A percentile compares a stretch with the other conserved stretches of the same genome.
Conservation (phyloP, 2,113 vertebrate species). For the Accipiter cooperii region DNA sequence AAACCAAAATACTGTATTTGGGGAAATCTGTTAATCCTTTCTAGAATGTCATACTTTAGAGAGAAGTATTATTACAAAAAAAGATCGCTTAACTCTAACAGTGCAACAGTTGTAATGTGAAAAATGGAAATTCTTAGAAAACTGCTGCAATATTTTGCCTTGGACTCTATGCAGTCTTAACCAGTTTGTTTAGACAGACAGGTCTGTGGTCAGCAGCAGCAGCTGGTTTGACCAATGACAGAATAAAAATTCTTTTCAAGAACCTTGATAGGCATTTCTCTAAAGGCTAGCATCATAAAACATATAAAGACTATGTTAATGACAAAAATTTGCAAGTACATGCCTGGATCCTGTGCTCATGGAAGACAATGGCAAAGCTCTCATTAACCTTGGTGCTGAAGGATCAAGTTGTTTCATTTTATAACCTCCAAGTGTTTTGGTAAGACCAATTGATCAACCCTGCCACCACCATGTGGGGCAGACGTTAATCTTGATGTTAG, state of each 20-base stretch:
- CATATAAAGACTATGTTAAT: neutral
- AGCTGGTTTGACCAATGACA: neutral
- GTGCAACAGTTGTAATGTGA: neutral
- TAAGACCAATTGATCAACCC: neutral
- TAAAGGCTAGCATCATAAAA: neutral
- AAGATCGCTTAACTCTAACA: neutral
- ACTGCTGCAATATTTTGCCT: neutral
- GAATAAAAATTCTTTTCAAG: neutral
- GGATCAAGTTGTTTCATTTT: neutral
- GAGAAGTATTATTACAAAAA: neutral
- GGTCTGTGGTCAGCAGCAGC: neutral
- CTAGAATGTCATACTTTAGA: neutral
- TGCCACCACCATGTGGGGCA: fast-evolving
- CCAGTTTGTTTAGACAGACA: neutral
- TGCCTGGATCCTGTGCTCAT: fast-evolving
- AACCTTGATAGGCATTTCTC: neutral
- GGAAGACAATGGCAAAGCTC: neutral
- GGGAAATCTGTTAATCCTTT: neutral
- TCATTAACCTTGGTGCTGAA: neutral
- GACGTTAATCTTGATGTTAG: neutral
- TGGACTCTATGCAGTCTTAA: neutral
- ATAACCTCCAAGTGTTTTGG: neutral
- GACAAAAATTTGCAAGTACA: neutral
- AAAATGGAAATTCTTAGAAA: neutral
- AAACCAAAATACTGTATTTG: neutral